Evolutionary conservation across 1,140 invertebrate species (phyloP).

Genomic region (Rhynchophorus ferrugineus): DNA sequence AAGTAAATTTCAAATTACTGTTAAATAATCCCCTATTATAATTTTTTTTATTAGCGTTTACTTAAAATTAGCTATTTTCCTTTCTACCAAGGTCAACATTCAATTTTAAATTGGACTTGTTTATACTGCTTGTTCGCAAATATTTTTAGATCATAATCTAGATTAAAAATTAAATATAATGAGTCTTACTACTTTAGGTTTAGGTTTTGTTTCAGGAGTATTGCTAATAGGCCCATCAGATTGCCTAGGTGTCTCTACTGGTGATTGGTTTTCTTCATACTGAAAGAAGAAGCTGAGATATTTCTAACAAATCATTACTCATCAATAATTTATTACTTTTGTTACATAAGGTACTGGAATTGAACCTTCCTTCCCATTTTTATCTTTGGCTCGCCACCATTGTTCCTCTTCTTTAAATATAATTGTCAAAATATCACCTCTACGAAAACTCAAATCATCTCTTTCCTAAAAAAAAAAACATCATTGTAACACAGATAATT

Average conservation of each 20-base stretch:
- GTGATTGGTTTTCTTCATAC: slow-evolving; percentile 38
- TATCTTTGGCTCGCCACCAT: slow-evolving; percentile 75
- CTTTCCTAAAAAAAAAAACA: slow-evolving; percentile 58
- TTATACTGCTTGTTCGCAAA: too few relatives aligned
- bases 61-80: too few relatives aligned
- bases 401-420: slow-evolving; percentile 83
- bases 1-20: too few relatives aligned
- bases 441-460: slow-evolving; percentile 92
- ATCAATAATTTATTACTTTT: slow-evolving; percentile 44
- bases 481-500: slow-evolving; percentile 1
- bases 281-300: too few relatives aligned
- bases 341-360: slow-evolving; percentile 95
- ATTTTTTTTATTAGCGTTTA: too few relatives aligned
- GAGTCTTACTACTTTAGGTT: slow-evolving; percentile 16
- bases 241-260: slow-evolving; percentile 34
- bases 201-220: slow-evolving; percentile 30
- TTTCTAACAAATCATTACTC: not conserved
- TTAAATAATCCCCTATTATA: too few relatives aligned
- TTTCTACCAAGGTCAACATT: too few relatives aligned
- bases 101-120: too few relatives aligned
- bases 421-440: slow-evolving; percentile 87
- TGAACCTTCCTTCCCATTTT: slow-evolving; percentile 75
- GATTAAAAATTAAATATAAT: too few relatives aligned
- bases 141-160: too few relatives aligned
- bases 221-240: slow-evolving; percentile 36